phyloP scores from a whole-genome alignment of 1,140 invertebrate species.

The Epicauta chinensis region DNA sequence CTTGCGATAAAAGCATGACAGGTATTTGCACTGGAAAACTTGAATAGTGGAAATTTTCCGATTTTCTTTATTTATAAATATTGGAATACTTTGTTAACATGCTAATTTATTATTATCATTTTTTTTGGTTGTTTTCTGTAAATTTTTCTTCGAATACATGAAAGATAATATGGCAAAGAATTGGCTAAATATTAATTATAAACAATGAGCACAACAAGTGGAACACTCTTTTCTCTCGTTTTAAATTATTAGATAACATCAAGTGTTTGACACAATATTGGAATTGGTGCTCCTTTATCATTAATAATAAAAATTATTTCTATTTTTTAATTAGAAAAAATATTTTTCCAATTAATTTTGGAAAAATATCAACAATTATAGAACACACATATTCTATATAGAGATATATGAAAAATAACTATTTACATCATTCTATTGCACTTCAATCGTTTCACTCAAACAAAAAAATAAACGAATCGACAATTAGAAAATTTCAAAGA shows the following conservation, averaged over 20 bases:
- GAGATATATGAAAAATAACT: no score
- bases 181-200: slow-evolving; percentile 23
- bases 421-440: no score
- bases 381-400: no score
- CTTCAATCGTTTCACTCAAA: no score
- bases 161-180: slow-evolving; percentile 24
- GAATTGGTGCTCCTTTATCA: background rate
- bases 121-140: no score
- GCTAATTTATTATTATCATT: slow-evolving; percentile 21
- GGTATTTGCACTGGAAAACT: no score
- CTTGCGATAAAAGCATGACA: no score
- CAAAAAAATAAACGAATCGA: no score
- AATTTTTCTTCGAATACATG: slow-evolving; percentile 17
- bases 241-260: slow-evolving; percentile 9
- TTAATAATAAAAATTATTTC: background rate
- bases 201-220: slow-evolving; percentile 25
- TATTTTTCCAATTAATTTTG: background rate
- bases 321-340: slow-evolving; percentile 2
- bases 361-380: no score
- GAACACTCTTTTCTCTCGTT: slow-evolving; percentile 1
- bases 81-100: slow-evolving; percentile 24
- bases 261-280: slow-evolving; percentile 9
- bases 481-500: no score
- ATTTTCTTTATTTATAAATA: slow-evolving; percentile 17
- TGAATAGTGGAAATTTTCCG: no score